phyloP scores from a whole-genome alignment of 2,888 invertebrate genomes.

The Arge pagana region DNA sequence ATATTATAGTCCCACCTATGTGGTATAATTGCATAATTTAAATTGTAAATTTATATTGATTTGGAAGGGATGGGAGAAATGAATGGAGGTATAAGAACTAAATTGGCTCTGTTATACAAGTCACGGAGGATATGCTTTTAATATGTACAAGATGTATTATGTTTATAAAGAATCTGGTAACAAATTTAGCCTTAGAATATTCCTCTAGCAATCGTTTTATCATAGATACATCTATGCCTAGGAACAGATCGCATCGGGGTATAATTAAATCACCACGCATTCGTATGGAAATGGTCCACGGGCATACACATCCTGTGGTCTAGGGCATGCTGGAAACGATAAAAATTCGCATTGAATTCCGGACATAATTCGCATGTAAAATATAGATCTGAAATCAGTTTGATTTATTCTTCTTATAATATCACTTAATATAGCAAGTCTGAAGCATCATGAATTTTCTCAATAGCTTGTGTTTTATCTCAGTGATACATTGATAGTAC shows the following conservation, averaged over 20 bases:
- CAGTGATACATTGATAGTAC: slow-evolving; percentile 55
- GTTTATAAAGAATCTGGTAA: neutral
- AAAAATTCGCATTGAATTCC: slow-evolving; percentile 17
- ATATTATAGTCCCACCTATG: too few relatives aligned
- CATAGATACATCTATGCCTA: neutral
- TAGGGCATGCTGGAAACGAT: slow-evolving; percentile 68
- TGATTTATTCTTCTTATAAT: neutral
- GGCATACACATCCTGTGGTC: slow-evolving; percentile 49
- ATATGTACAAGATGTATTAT: slow-evolving; percentile 6
- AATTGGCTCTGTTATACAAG: neutral
- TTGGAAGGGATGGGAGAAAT: too few relatives aligned
- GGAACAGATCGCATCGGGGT: neutral
- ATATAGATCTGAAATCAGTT: neutral
- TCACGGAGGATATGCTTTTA: neutral
- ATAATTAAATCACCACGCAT: slow-evolving; percentile 69
- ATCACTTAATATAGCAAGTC: neutral
- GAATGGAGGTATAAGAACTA: too few relatives aligned
- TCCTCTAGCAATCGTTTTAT: slow-evolving; percentile 1
- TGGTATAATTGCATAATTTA: too few relatives aligned
- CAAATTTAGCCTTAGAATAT: slow-evolving; percentile 1
- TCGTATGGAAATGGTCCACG: slow-evolving; percentile 68
- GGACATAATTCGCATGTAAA: neutral
- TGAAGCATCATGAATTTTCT: neutral
- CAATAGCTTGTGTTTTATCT: too few relatives aligned
- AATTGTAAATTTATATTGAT: too few relatives aligned